Base-by-base conservation (phyloP, 2,888 invertebrate genomes). In the Lasioglossum villosulum region DNA sequence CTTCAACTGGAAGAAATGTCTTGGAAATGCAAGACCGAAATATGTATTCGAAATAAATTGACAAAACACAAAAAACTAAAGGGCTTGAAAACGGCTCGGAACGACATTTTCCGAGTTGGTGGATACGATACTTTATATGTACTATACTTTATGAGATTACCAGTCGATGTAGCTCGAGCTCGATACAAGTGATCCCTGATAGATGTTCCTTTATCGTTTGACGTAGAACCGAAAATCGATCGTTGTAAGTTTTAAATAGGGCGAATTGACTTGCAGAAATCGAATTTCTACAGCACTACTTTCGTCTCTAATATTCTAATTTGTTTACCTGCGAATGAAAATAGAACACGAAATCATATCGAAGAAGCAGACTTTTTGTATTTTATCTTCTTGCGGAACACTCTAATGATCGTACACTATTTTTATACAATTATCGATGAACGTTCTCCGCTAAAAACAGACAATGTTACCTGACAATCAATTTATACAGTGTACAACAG, bases 401-500 rank as follows among this genome's bases (percentile, higher is more conserved):
- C 52, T 23, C 66, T 75, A 68, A 71, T 52, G 71, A 52, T 80
- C 83, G 82, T 34, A 39, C 48, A 39, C 80, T 86, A 89, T 66
- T 39, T 56, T 39, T 79, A 68, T 68, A 52, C 78, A 75, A 59
- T 84, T 73, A 84, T 80, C 71, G 16, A 70, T 34, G 30, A 85
- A 88, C 76, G 68, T 77, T 56, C 71, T 70, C 66, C 80, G 70
- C 71, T 70, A n/a, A 70, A 86, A 83, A 82, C 56, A 71, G 72
- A 81, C 66, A 80, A 77, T 66, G 68, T 78, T 77, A 37, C 39
- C 39, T 70, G 82, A 68, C 66, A 19, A 78, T 79, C 78, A 75
- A 76, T 79, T 74, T 42, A 81, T 79, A 74, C 75, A 86, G 71
- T 74, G 52, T 87, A 82, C 81, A 81, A 59, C 86, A 90, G 91